Conservation (phyloP, 2,797 vertebrate genomes). For the Echeneis naucrates region DNA sequence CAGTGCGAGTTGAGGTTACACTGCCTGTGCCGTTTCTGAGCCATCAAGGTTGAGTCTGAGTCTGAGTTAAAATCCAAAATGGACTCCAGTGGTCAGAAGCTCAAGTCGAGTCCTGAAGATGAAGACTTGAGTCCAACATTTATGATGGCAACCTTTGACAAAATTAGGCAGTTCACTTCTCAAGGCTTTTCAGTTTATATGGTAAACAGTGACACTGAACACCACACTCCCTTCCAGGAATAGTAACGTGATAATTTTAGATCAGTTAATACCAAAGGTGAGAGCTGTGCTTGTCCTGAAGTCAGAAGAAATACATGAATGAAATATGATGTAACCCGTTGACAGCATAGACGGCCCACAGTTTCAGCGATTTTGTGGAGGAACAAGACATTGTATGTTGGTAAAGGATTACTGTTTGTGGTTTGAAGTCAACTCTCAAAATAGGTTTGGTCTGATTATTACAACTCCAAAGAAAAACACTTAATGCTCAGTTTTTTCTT, state of each 20-base stretch:
- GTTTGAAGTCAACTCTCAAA: background rate
- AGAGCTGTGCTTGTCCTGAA: background rate
- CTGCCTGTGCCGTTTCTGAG: too few relatives aligned
- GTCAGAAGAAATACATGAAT: background rate
- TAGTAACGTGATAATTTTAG: background rate
- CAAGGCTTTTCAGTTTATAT: background rate
- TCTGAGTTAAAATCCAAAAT: too few relatives aligned
- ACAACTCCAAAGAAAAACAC: too few relatives aligned
- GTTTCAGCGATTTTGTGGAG: too few relatives aligned
- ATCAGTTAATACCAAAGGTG: background rate
- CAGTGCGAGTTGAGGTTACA: too few relatives aligned
- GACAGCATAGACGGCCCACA: background rate
- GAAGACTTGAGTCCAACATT: too few relatives aligned
- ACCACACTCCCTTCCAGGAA: background rate
- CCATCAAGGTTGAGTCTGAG: too few relatives aligned
- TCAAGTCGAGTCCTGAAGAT: too few relatives aligned
- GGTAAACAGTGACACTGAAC: background rate
- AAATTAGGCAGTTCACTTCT: background rate
- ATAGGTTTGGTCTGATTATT: background rate
- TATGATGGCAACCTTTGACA: background rate
- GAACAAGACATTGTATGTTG: too few relatives aligned
- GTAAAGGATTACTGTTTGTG: too few relatives aligned
- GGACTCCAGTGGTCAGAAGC: too few relatives aligned
- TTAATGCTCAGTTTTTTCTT: background rate
- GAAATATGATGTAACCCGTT: background rate